Percentiles rank a stretch among this genome's conserved stretches.
These are phyloP conservation scores for Oikopleura vanhoeffeni DNA, from an alignment of 23 tunicate genomes.

Conservation along the genomic window DNA sequence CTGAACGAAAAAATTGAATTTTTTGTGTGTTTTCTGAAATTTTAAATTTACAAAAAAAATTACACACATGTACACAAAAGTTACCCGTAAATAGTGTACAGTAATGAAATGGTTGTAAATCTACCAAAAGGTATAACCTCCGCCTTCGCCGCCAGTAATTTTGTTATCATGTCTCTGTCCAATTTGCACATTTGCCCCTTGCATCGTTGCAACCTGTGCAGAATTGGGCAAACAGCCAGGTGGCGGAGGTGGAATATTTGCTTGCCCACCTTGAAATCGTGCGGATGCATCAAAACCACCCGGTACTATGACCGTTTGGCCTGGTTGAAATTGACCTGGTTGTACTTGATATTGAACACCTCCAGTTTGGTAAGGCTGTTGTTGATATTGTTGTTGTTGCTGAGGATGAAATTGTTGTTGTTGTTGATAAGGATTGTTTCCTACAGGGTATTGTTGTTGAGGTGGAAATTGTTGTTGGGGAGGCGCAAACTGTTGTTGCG, in stretches of 20 bases:
- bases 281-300: constrained; percentile 2
- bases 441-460: no score
- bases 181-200: constrained; percentile 11
- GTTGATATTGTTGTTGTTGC: no score
- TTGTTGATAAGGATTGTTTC: no score
- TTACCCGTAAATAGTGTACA: no score
- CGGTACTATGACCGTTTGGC: not conserved
- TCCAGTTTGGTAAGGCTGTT: no score
- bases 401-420: no score
- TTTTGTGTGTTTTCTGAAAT: no score
- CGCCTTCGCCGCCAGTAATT: not conserved
- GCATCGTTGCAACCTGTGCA: not conserved
- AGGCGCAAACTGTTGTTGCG: no score
- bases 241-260: constrained; percentile 3
- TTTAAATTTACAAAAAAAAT: not conserved
- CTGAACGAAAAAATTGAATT: no score
- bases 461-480: no score
- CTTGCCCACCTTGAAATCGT: not conserved
- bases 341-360: not conserved
- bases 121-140: constrained; percentile 4
- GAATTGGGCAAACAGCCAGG: constrained; percentile 7
- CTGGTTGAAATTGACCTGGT: not conserved
- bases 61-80: no score
- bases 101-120: no score
- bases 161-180: not conserved